phyloP scores from a whole-genome alignment of 2,797 vertebrate species.

The Acomys russatus region DNA sequence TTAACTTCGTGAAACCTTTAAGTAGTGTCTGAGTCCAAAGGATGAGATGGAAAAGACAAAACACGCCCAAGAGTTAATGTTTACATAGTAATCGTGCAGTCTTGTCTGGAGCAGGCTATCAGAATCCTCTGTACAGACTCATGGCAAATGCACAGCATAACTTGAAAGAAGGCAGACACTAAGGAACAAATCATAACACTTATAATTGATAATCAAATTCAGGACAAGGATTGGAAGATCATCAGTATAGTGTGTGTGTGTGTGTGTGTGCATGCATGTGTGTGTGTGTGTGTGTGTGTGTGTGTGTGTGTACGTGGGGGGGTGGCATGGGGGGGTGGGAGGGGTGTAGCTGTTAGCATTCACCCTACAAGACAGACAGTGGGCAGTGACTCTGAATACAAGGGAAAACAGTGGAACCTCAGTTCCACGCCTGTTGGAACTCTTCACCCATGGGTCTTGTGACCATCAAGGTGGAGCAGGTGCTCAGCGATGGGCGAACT shows the following conservation, averaged over 20 bases:
- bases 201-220: not conserved
- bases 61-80: not conserved
- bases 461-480: constrained; percentile 82
- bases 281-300: not conserved
- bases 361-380: rapidly evolving
- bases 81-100: rapidly evolving
- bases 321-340: not conserved
- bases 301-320: not conserved
- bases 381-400: not conserved
- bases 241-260: not conserved
- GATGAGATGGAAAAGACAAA: not conserved
- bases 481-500: constrained; percentile 77
- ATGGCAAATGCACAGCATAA: rapidly evolving
- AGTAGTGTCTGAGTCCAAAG: rapidly evolving
- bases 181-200: not conserved
- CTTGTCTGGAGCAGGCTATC: not conserved
- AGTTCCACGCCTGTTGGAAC: rapidly evolving
- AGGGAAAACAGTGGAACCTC: rapidly evolving
- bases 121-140: not conserved
- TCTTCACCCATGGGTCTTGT: not conserved
- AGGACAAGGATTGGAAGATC: not conserved
- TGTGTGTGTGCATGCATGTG: not conserved
- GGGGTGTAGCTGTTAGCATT: not conserved
- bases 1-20: not conserved
- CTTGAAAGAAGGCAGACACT: not conserved